Evolutionary conservation across 2,888 invertebrate species (phyloP).

Genomic region (Melinaea marsaeus): DNA sequence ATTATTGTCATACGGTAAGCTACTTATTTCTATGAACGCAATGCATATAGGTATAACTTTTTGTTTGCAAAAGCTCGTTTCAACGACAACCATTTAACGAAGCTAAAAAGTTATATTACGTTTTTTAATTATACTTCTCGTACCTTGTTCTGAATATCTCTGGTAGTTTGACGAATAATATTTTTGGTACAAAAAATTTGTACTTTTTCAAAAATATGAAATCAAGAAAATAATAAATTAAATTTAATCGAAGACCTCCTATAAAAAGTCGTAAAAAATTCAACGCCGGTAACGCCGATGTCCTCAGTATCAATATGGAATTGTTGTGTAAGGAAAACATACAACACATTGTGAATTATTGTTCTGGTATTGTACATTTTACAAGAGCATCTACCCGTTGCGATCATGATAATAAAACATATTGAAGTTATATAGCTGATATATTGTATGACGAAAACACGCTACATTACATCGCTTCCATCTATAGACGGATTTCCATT

Average conservation of each 20-base stretch:
- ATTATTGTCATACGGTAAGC: no score
- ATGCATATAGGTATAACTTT: no score
- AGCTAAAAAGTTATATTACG: no score
- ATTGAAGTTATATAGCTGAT: slow-evolving; percentile 28
- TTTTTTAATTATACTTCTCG: no score
- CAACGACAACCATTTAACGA: no score
- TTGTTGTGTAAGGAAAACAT: slow-evolving; percentile 59
- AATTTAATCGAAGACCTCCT: neutral
- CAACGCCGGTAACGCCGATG: slow-evolving; percentile 21
- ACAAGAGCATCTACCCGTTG: slow-evolving; percentile 45
- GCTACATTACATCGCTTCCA: neutral
- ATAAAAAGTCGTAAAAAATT: slow-evolving; percentile 1
- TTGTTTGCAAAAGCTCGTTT: no score
- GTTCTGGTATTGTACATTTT: slow-evolving; percentile 44
- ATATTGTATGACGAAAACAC: slow-evolving; percentile 18
- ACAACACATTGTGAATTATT: slow-evolving; percentile 55
- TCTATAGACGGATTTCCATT: no score
- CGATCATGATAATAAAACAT: slow-evolving; percentile 35
- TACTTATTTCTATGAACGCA: no score
- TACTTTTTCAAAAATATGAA: neutral
- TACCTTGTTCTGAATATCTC: no score
- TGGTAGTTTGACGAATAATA: no score
- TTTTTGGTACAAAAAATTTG: no score
- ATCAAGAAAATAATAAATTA: neutral
- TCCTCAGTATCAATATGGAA: slow-evolving; percentile 43